These are phyloP conservation scores for Drosophila nigromelanica DNA, from an alignment of 1,140 invertebrate genomes.

Conservation along the genomic window DNA sequence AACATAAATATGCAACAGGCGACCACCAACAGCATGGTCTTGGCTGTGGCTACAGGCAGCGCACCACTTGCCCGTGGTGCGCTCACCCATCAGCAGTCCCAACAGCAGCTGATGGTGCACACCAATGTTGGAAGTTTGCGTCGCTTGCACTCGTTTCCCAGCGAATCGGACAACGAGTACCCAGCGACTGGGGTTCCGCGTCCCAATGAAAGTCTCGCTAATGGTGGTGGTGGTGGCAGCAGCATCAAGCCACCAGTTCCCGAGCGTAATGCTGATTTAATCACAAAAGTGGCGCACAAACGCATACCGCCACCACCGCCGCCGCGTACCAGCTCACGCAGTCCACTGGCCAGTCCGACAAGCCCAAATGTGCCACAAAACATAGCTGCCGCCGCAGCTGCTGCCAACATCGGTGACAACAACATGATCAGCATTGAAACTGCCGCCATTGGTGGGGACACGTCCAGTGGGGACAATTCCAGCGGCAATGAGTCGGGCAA, in stretches of 20 bases:
- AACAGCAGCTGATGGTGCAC: slow-evolving; percentile 78
- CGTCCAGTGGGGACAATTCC: slow-evolving; percentile 76
- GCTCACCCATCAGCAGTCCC: slow-evolving; percentile 34
- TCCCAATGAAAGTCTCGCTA: slow-evolving; percentile 2
- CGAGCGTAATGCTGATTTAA: slow-evolving; percentile 89
- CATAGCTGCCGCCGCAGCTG: slow-evolving; percentile 54
- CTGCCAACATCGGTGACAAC: slow-evolving; percentile 12
- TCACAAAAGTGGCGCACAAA: slow-evolving; percentile 87
- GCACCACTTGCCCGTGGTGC: slow-evolving; percentile 14
- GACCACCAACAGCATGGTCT: slow-evolving; percentile 62
- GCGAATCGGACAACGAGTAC: slow-evolving; percentile 89
- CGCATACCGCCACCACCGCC: slow-evolving; percentile 94
- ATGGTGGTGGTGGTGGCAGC: slow-evolving; percentile 48
- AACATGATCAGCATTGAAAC: slow-evolving; percentile 19
- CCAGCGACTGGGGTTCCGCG: slow-evolving; percentile 85
- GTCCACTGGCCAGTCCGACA: slow-evolving; percentile 91
- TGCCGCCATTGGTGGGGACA: slow-evolving; percentile 33
- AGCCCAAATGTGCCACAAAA: slow-evolving; percentile 86
- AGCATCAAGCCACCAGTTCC: slow-evolving; percentile 90
- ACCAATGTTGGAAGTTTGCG: slow-evolving; percentile 87
- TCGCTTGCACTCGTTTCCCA: slow-evolving; percentile 90
- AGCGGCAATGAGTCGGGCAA: slow-evolving; percentile 89
- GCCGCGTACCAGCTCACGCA: slow-evolving; percentile 91
- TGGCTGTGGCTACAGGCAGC: slow-evolving; percentile 52
- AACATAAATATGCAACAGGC: slow-evolving; percentile 63